phyloP scores from a whole-genome alignment of 2,888 invertebrate species.

The Arenicola marina region DNA sequence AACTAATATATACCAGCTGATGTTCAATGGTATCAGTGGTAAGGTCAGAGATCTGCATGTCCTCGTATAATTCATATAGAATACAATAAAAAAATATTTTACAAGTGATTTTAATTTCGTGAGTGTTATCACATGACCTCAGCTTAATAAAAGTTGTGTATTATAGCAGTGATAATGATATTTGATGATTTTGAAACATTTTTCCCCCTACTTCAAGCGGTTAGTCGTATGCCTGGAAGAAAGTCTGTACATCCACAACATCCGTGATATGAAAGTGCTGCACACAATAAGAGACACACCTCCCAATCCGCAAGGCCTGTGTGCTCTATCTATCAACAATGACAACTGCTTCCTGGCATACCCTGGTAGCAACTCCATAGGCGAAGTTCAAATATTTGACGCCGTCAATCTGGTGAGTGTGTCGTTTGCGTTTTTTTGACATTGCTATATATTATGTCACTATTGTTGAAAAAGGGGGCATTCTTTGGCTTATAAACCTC shows the following conservation, averaged over 20 bases:
- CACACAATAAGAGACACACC: constrained; percentile 99
- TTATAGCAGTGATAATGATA: no score
- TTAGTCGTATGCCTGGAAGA: constrained; percentile 97
- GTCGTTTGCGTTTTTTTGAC: no score
- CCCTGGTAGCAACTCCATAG: constrained; percentile 90
- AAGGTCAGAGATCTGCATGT: no score
- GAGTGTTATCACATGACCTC: no score
- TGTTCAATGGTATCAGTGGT: no score
- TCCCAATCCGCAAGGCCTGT: constrained; percentile 88
- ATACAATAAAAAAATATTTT: no score
- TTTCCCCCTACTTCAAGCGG: constrained; percentile 67
- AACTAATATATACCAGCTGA: no score
- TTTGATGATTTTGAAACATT: not conserved
- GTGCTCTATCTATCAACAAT: constrained; percentile 85
- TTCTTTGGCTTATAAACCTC: not conserved
- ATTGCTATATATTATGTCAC: no score
- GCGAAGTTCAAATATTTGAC: constrained; percentile 96
- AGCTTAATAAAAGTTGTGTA: no score
- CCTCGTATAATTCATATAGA: no score
- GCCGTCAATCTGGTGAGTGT: constrained; percentile 82
- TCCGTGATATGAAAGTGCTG: constrained; percentile 94
- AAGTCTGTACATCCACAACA: constrained; percentile 96
- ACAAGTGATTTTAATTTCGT: no score
- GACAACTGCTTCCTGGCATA: constrained; percentile 95
- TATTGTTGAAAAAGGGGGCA: no score